Conservation (phyloP, 2,888 invertebrate genomes). For the Andrena dorsata region DNA sequence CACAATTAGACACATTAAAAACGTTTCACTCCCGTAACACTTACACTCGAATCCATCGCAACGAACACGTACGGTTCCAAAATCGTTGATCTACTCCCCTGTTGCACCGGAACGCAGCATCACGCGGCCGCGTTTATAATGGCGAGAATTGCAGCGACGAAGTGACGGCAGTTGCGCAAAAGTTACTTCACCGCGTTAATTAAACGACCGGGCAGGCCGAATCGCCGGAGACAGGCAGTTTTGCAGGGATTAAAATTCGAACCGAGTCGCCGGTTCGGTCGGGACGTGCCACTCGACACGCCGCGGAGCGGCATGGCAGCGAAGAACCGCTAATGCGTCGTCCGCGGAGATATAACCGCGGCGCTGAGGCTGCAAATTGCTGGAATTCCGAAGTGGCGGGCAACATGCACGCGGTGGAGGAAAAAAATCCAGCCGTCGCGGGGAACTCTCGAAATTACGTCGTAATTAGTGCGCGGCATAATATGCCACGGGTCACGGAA, state of each 20-base stretch:
- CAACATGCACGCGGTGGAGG: not conserved
- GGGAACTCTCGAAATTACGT: slow-evolving; percentile 46
- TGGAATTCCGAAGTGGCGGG: slow-evolving; percentile 42
- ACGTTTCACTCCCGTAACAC: too few species aligned
- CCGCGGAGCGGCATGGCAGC: slow-evolving; percentile 7
- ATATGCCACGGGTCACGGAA: slow-evolving; percentile 40
- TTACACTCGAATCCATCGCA: too few species aligned
- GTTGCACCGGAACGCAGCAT: not conserved
- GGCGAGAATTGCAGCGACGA: slow-evolving; percentile 11
- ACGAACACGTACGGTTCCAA: too few species aligned
- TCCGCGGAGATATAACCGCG: not conserved
- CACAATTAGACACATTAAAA: too few species aligned
- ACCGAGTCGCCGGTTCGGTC: slow-evolving; percentile 3
- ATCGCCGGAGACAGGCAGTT: slow-evolving; percentile 17
- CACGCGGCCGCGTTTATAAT: slow-evolving; percentile 5
- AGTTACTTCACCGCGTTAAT: slow-evolving; percentile 17
- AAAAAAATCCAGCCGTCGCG: slow-evolving; percentile 7
- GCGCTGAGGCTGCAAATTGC: slow-evolving; percentile 33
- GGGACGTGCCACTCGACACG: slow-evolving; percentile 44
- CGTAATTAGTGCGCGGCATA: slow-evolving; percentile 54
- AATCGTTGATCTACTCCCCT: not conserved
- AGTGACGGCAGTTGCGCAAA: slow-evolving; percentile 1
- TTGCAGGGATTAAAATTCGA: slow-evolving; percentile 45
- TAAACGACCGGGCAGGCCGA: slow-evolving; percentile 5
- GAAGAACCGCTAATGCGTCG: slow-evolving; percentile 31